Conservation (phyloP, 1,140 invertebrate genomes). For the Pseudomyrmex cubaensis region DNA sequence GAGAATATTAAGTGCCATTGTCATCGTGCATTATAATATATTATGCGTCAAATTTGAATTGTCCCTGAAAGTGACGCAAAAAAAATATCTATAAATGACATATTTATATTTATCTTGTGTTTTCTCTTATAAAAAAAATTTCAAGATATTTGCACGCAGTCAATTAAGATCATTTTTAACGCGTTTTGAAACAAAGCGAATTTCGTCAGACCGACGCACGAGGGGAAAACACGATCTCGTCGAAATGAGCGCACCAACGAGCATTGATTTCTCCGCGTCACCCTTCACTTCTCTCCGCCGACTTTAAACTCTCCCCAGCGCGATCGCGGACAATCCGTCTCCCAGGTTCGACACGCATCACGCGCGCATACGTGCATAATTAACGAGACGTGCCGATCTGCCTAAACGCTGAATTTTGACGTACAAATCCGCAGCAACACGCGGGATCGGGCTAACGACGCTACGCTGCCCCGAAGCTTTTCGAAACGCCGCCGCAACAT, state of each 20-base stretch:
- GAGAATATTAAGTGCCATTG: background rate
- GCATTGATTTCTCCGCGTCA: constrained; percentile 63
- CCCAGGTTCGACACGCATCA: constrained; percentile 63
- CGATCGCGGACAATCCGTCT: constrained; percentile 52
- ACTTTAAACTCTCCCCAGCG: constrained; percentile 27
- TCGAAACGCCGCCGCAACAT: constrained; percentile 75
- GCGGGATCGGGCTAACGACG: constrained; percentile 70
- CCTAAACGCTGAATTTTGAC: constrained; percentile 75
- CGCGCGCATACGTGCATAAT: constrained; percentile 76
- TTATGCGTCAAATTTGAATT: background rate
- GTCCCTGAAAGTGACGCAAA: background rate
- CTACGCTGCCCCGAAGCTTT: constrained; percentile 62
- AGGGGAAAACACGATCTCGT: constrained; percentile 63
- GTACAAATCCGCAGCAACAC: constrained; percentile 73
- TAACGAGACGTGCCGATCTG: constrained; percentile 70
- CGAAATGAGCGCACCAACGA: constrained; percentile 64
- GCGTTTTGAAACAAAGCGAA: background rate
- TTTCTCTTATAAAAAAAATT: background rate
- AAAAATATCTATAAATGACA: too few relatives aligned
- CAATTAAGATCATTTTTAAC: background rate
- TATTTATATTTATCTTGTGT: too few relatives aligned
- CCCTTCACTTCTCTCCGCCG: constrained; percentile 1
- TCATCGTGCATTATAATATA: too few relatives aligned
- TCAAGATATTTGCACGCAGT: background rate
- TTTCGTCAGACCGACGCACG: background rate